Evolutionary conservation across 2,113 vertebrate species (phyloP), one percentile per base, ranked within the genome.

Genomic region (Mustela nigripes): DNA sequence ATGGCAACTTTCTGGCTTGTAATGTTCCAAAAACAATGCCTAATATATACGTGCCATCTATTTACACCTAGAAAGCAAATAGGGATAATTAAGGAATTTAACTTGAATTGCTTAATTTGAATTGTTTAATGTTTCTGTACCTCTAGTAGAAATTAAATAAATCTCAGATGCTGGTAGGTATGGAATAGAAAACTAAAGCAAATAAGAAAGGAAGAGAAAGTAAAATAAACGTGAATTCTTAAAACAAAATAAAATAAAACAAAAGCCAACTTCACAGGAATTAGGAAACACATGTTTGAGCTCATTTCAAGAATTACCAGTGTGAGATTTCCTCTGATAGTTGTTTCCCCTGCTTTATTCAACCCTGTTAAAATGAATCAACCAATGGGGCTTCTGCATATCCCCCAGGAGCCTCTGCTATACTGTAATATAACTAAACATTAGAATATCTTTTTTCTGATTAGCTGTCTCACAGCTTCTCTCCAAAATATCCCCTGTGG

Each of bases 391-490:
- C 50, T 96, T 92, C 97, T 93, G 84, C 69, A 36, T n/a, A 73
- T 95, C 56, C 87, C 79, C 76, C 48, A 62, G 90, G 87, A 96
- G n/a, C 28, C 87, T 92, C 92, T 97, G 74, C 84, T 93, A 63
- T 45, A 56, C 62, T 84, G 60, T 87, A 93, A 67, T 79, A 82
- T 81, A 97, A 91, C 83, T 85, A 96, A 97, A 88, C 80, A 95
- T 91, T 85, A 85, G 95, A 86, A 48, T 97, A 92, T 95, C 31
- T 96, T 96, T 94, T 97, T 97, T 96, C 74, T 98, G 95, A 96
- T 97, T 96, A 96, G 62, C 65, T 96, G 84, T 97, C 84, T 97
- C 87, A 69, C 63, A 95, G 92, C 45, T 97, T 98, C 91, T 92
- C 39, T 95, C 45, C 28, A 62, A 96, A 97, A 84, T 28, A 94